Percentiles rank a stretch among this genome's conserved stretches.
phyloP scores from a whole-genome alignment of 2,113 vertebrate genomes.

The Thymallus thymallus region DNA sequence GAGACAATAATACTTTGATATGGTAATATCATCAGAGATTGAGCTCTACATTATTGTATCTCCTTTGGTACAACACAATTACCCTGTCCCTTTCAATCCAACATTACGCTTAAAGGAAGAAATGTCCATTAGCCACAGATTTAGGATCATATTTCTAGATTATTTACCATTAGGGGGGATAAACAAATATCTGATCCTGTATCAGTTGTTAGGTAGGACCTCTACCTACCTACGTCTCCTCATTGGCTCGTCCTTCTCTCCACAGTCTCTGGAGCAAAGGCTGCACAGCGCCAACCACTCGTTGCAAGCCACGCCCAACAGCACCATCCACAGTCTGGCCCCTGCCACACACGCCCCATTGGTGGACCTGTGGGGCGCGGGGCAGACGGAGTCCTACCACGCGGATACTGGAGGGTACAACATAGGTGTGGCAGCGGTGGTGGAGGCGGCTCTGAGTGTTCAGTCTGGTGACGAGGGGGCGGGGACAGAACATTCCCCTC shows the following conservation, averaged over 20 bases:
- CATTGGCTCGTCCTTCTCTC: constrained; percentile 19
- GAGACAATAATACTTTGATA: no score
- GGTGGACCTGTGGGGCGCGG: constrained; percentile 86
- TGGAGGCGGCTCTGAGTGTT: constrained; percentile 72
- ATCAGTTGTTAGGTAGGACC: no score
- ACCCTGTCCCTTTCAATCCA: no score
- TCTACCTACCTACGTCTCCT: constrained; percentile 2
- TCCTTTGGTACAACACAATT: no score
- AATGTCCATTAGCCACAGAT: no score
- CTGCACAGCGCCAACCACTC: constrained; percentile 76
- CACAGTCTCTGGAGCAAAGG: constrained; percentile 71
- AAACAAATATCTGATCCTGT: not conserved
- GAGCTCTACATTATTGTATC: no score
- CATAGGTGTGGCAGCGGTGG: constrained; percentile 74
- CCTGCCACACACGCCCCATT: constrained; percentile 79
- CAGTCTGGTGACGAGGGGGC: constrained; percentile 73
- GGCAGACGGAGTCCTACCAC: constrained; percentile 75
- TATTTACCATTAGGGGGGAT: not conserved
- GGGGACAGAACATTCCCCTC: constrained; percentile 81
- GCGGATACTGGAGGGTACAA: constrained; percentile 76
- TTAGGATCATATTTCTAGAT: no score
- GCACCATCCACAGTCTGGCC: constrained; percentile 78
- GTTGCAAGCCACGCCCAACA: constrained; percentile 79
- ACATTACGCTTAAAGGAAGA: no score
- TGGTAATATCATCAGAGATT: no score